Percentiles rank a stretch among this genome's conserved stretches.
Conservation (phyloP, 2,113 vertebrate species). For the Mormyrus lacerda region DNA sequence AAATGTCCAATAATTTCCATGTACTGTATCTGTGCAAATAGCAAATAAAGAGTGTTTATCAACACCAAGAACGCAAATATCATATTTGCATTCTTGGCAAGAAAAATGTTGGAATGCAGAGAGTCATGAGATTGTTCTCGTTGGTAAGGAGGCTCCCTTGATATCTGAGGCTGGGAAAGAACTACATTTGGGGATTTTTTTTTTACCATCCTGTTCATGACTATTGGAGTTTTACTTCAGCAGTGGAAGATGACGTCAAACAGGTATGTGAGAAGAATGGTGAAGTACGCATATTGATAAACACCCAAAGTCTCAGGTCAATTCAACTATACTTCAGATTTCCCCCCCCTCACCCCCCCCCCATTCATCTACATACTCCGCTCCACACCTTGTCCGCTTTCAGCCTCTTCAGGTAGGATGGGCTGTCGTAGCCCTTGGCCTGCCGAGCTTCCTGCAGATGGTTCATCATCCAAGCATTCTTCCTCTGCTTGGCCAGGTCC, state of each 20-base stretch:
- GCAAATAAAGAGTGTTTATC: not conserved
- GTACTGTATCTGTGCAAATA: not conserved
- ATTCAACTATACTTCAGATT: not conserved
- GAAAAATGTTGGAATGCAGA: not conserved
- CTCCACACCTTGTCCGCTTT: conserved; percentile 87
- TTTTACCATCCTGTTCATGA: not conserved
- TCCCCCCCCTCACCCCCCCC: no score
- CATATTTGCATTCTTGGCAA: not conserved
- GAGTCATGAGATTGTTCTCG: not conserved
- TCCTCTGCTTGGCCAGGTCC: conserved; percentile 95
- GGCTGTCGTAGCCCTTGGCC: conserved; percentile 95
- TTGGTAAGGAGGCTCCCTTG: not conserved
- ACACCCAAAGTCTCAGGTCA: not conserved
- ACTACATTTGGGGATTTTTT: not conserved
- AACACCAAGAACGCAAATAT: not conserved
- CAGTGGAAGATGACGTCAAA: not conserved
- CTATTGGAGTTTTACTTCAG: not conserved
- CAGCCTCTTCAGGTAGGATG: conserved; percentile 90
- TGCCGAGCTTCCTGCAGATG: conserved; percentile 95
- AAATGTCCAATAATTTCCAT: not conserved
- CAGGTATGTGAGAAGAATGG: not conserved
- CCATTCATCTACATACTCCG: not conserved
- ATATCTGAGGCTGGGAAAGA: not conserved
- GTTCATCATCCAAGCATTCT: conserved; percentile 99
- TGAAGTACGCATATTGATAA: not conserved